These are phyloP conservation scores for Oryzias dopingdopingensis DNA, from an alignment of 2,797 vertebrate genomes.

Conservation along the genomic window DNA sequence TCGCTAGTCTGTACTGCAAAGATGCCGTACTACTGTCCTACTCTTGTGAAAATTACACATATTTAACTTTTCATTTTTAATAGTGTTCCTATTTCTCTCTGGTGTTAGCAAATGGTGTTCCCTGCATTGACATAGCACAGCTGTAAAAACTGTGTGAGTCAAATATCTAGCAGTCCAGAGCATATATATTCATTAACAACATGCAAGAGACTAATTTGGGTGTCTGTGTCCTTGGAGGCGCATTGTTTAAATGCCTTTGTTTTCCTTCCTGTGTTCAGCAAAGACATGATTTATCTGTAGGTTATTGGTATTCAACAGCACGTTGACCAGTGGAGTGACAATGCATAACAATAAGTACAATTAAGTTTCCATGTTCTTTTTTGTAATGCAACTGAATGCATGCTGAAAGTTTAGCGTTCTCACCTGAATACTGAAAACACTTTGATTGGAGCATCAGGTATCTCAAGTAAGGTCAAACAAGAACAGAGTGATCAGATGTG, in stretches of 20 bases:
- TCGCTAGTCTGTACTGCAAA: too few relatives aligned
- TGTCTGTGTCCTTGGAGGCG: conserved; percentile 59
- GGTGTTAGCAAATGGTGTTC: too few relatives aligned
- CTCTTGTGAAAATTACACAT: too few relatives aligned
- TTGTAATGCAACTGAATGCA: conserved; percentile 64
- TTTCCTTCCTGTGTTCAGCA: conserved; percentile 51
- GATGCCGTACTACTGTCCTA: too few relatives aligned
- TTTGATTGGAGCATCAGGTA: conserved; percentile 17
- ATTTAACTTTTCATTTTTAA: too few relatives aligned
- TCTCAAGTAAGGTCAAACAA: conserved; percentile 9
- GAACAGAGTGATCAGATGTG: background rate
- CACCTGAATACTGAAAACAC: conserved; percentile 50
- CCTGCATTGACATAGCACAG: too few relatives aligned
- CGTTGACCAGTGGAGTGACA: conserved; percentile 66
- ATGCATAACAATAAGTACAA: conserved; percentile 73
- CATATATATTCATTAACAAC: conserved; percentile 35
- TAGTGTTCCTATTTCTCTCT: too few relatives aligned
- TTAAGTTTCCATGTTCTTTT: conserved; percentile 65
- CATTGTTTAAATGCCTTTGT: conserved; percentile 57
- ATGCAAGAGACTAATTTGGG: conserved; percentile 42
- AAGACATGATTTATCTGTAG: conserved; percentile 62
- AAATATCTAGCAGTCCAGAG: conserved; percentile 12
- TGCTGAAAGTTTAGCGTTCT: conserved; percentile 43
- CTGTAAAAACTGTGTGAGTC: conserved; percentile 15
- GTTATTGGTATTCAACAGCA: conserved; percentile 69